Percentiles rank a stretch among this genome's conserved stretches.
Conservation (phyloP, 2,113 vertebrate species). For the Glareola pratincola region DNA sequence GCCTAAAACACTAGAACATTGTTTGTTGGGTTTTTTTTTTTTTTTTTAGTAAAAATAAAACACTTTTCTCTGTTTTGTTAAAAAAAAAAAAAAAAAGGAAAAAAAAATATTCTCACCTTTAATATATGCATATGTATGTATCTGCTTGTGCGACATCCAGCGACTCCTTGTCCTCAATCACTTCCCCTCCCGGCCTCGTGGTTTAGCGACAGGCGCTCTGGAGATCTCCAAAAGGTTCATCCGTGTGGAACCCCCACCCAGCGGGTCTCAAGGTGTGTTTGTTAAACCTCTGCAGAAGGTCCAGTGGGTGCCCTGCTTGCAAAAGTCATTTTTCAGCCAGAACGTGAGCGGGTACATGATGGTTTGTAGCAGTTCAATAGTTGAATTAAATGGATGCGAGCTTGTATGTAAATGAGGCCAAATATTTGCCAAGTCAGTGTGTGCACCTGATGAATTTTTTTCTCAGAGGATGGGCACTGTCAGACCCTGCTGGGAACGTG, state of each 20-base stretch:
- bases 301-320: fast-evolving
- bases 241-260: fast-evolving
- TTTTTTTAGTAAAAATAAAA: conserved; percentile 56
- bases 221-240: not conserved
- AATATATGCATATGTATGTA: not conserved
- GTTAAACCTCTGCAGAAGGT: not conserved
- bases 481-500: fast-evolving
- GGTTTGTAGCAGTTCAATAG: not conserved
- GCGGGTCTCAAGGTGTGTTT: not conserved
- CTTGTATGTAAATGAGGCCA: not conserved
- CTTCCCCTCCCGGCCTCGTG: fast-evolving
- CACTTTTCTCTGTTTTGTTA: conserved; percentile 55
- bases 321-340: not conserved
- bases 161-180: fast-evolving
- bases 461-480: not conserved
- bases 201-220: fast-evolving
- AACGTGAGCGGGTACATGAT: fast-evolving
- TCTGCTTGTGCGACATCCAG: not conserved
- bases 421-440: not conserved
- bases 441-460: not conserved
- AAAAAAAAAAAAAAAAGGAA: not conserved
- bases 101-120: not conserved
- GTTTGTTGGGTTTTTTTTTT: not conserved
- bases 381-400: not conserved
- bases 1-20: conserved; percentile 48